Conservation (phyloP, 2,888 invertebrate genomes). For the Patella caerulea region DNA sequence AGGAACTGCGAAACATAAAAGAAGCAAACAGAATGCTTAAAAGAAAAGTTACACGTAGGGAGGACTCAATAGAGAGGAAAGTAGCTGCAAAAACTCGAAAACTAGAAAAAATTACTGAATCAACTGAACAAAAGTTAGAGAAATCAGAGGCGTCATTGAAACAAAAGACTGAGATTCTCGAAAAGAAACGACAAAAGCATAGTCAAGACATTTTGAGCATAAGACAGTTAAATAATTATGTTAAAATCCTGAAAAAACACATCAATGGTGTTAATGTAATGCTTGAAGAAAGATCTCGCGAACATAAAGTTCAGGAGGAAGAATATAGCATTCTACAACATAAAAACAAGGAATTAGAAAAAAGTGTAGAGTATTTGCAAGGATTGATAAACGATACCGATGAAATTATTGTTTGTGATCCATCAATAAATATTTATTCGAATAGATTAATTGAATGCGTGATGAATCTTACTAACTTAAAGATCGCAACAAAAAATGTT, state of each 20-base stretch:
- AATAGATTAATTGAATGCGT: too few relatives aligned
- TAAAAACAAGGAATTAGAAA: background rate
- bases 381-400: background rate
- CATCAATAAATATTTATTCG: background rate
- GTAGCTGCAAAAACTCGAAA: background rate
- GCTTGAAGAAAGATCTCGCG: background rate
- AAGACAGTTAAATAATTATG: too few relatives aligned
- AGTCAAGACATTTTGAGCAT: too few relatives aligned
- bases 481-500: constrained; percentile 19
- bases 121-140: background rate
- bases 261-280: background rate
- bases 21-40: background rate
- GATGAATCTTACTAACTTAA: constrained; percentile 10
- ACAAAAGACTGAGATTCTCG: background rate
- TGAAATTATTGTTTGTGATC: background rate
- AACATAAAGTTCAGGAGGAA: background rate
- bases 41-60: background rate
- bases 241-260: too few relatives aligned
- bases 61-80: background rate
- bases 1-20: background rate
- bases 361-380: background rate
- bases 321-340: background rate
- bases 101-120: background rate
- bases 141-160: background rate
- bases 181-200: too few relatives aligned